Evolutionary conservation across 1,140 invertebrate species (phyloP), one percentile per base, ranked within the genome.

Genomic region (Dinothrombium tinctorium): DNA sequence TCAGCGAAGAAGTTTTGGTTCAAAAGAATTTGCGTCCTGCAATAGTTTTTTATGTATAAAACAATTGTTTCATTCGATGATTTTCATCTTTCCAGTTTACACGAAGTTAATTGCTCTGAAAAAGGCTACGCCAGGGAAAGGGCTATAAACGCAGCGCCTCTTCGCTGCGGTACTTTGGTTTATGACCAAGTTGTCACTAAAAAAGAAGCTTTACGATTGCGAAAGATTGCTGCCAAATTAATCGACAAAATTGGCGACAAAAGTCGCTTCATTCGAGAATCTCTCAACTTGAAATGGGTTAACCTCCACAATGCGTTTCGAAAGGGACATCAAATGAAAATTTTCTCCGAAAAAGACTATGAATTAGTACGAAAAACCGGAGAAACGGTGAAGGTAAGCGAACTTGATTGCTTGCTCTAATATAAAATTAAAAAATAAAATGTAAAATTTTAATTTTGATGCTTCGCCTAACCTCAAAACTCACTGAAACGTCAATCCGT

Each of bases 251-350:
- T 38, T 2, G 37, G 37, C 9, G 22, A 38, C 17, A 12, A n/a
- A 7, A 38, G 37, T 26, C 26, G 26, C 17, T 12, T 24, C 12
- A 38, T 25, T 38, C 37, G 37, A 25, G 37, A 38, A 25, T 38
- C 37, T 17, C 24, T 38, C 14, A 38, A 38, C 17, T 21, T 38
- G 7, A n/a, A 38, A 38, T 38, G 37, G 37, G 17, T 38, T 14
- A 38, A 38, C 17, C 17, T 38, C 5, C 37, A 38, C 14, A 38
- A 38, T 25, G 9, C 26, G 9, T 38, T 25, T 26, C n/a, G 19
- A 38, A 22, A 19, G 11, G 26, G 26, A 19, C 12, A 9, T 5
- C 24, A 9, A 5, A 24, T 25, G 26, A 38, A 25, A 25, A 24
- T 38, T 9, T 14, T 38, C 9, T 14, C n/a, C n/a, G n/a, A 38